Percentiles rank a stretch among this genome's conserved stretches.
phyloP scores from a whole-genome alignment of 2,888 invertebrate species.

The Ephialtes manifestator region DNA sequence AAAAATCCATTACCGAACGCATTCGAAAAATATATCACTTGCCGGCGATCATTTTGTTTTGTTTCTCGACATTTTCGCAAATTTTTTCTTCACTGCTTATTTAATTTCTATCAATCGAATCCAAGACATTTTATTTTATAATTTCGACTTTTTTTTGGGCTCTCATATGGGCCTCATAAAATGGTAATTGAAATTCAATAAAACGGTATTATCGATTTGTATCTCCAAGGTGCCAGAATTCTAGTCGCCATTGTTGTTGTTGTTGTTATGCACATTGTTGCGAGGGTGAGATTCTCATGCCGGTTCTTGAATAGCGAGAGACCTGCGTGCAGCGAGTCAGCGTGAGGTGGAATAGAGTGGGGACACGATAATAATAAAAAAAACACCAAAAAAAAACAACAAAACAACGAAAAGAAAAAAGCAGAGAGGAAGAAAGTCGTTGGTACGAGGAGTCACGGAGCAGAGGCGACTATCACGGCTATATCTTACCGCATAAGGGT shows the following conservation, averaged over 20 bases:
- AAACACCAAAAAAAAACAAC: not conserved
- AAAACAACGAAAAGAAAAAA: conserved; percentile 20
- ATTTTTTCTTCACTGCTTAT: too few relatives aligned
- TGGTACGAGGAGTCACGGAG: conserved; percentile 70
- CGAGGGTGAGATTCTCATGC: conserved; percentile 21
- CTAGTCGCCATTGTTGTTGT: conserved; percentile 1
- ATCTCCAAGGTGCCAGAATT: not conserved
- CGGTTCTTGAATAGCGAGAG: not conserved
- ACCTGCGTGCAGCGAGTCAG: conserved; percentile 15
- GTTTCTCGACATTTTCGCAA: too few relatives aligned
- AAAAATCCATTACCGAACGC: too few relatives aligned
- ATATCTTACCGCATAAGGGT: conserved; percentile 76
- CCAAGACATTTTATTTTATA: too few relatives aligned
- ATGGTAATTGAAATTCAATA: not conserved
- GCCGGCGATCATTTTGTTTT: too few relatives aligned
- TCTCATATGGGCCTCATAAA: not conserved
- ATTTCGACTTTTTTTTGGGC: not conserved
- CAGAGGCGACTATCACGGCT: conserved; percentile 72
- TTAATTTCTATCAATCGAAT: too few relatives aligned
- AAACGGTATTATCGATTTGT: not conserved
- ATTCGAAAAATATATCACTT: too few relatives aligned
- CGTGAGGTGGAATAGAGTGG: not conserved
- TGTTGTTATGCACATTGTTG: not conserved
- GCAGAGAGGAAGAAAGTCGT: conserved; percentile 69
- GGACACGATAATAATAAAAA: conserved; percentile 24